Base-by-base conservation (phyloP, 2,797 vertebrate genomes). In the Galagoides demidoff region DNA sequence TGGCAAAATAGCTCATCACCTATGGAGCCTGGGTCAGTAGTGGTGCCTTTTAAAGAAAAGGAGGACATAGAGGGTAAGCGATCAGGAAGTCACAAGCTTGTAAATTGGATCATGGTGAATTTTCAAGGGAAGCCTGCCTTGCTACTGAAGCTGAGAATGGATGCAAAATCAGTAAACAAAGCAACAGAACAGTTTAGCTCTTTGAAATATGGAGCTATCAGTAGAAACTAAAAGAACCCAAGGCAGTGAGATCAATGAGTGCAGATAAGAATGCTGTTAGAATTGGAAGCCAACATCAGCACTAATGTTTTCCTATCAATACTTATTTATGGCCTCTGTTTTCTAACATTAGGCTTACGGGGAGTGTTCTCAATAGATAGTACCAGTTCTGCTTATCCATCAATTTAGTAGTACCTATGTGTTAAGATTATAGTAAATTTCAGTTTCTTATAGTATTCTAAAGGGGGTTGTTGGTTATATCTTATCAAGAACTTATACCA, bases 121-220 rank as follows among this genome's bases (percentile, higher is more conserved):
- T 93, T 95, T 92, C 82, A 79, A 22, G 31, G 78, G 49, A 96
- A 95, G 81, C 71, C 37, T 82, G 86, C 20, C 39, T 71, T 63
- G 25, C 34, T 5, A 9, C 34, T 63, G 77, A 22, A 84, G 37
- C 43, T 90, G 49, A 63, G 83, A 90, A 70, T 66, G 59, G 66
- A 81, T 55, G 27, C 20, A 29, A 71, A 92, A 34, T 37, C 57
- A 52, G 49, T 73, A 92, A 92, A 85, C 57, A 79, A 90, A 92
- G n/a, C 43, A 83, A 31, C 73, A 23, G 39, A 85, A 73, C 70
- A 93, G 91, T 92, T 94, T 85, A 96, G 76, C 81, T 83, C 63
- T 91, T 93, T 96, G 94, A 97, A 92, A 95, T 88, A 96, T 16
- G 20, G n/a, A 19, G 3, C 66, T 25, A 78, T 95, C 57, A 25